Evolutionary conservation across 1,140 invertebrate species (phyloP), one percentile per base, ranked within the genome.

Genomic region (Atopsyche davidsoni): DNA sequence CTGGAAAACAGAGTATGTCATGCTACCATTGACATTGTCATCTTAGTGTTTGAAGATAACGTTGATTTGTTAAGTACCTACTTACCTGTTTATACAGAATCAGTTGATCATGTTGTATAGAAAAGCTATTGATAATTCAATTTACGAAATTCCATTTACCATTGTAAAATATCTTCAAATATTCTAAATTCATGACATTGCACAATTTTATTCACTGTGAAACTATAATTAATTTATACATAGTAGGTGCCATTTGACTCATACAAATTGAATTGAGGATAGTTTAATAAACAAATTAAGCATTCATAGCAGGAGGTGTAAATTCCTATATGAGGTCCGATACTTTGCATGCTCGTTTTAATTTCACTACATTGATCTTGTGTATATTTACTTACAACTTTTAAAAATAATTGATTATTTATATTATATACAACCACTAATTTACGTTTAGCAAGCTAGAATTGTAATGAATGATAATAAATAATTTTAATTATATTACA

Each of bases 381-480:
- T 69, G 57, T 62, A 52, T 58, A 60, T 69, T 72, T 66, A 68
- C 64, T 72, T 72, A 64, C 60, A 62, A 59, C 57, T 51, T 63
- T 70, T 65, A 65, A 66, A 67, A 57, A 53, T 73, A 73, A 70
- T 73, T 70, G 69, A 74, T 74, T 74, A 74, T 74, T 73, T 72
- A 69, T 68, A 70, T 70, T 71, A 73, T n/a, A n/a, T 72, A 75
- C 72, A 75, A 55, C 48, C 53, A 58, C 69, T 73, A 72, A 74
- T 74, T 59, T 74, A 74, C 68, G 70, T 74, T 74, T 74, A 74
- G 72, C 70, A 73, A 73, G 70, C 72, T 75, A 73, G 72, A 72
- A 70, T 70, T 75, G 72, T 75, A 68, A 75, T 69, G 70, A 72
- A 73, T 67, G 72, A 75, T 74, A 74, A 74, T 74, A 74, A 74